Percentiles rank a stretch among this genome's conserved stretches.
Conservation (phyloP, 2,113 vertebrate genomes). For the Vombatus ursinus region DNA sequence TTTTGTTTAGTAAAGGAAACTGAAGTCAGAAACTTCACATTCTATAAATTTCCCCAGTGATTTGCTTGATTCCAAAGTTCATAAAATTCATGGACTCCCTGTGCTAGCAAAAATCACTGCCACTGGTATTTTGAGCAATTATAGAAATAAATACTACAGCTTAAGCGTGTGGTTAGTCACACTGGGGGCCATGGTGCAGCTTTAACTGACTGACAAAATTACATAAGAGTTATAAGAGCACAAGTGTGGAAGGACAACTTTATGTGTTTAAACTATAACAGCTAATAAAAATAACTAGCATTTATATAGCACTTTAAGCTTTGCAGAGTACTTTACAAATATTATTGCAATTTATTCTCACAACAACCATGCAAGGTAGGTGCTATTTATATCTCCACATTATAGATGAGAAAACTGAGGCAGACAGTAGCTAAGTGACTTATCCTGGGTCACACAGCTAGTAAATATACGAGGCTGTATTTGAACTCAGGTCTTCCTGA, state of each 20-base stretch:
- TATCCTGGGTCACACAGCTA: not conserved
- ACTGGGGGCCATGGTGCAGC: fast-evolving
- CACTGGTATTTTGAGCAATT: not conserved
- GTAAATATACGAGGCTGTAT: not conserved
- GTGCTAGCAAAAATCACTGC: fast-evolving
- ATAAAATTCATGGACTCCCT: not conserved
- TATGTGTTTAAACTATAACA: not conserved
- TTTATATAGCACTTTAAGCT: not conserved
- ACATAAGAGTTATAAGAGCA: fast-evolving
- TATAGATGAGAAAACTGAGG: not conserved
- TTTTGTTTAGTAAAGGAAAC: not conserved
- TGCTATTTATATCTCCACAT: not conserved
- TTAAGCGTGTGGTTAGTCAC: fast-evolving
- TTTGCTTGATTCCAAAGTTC: not conserved
- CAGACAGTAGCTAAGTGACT: not conserved
- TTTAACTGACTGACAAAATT: fast-evolving
- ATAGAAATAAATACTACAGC: not conserved
- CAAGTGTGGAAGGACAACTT: not conserved
- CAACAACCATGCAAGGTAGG: not conserved
- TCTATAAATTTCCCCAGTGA: not conserved
- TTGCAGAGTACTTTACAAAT: not conserved
- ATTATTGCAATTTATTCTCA: not conserved
- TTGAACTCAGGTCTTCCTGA: not conserved
- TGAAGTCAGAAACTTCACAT: not conserved
- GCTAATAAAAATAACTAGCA: not conserved